Percentiles rank a stretch among this genome's conserved stretches.
phyloP scores from a whole-genome alignment of 2,888 invertebrate genomes.

The Anaspis maculata region DNA sequence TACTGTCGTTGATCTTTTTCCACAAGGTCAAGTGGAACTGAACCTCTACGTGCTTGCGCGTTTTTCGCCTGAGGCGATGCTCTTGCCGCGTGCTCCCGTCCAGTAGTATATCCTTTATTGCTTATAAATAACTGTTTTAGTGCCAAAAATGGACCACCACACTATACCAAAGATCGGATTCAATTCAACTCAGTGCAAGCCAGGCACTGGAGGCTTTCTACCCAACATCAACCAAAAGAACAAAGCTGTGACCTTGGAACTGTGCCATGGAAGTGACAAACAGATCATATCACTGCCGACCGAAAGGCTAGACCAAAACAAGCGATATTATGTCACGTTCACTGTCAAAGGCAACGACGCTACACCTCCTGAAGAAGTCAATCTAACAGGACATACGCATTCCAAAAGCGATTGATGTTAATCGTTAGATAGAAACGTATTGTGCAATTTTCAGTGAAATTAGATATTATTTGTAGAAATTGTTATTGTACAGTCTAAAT shows the following conservation, averaged over 20 bases:
- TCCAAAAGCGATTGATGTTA: slow-evolving; percentile 38
- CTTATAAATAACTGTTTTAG: slow-evolving; percentile 44
- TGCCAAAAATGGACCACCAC: slow-evolving; percentile 72
- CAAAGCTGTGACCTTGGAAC: slow-evolving; percentile 63
- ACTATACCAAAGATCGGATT: slow-evolving; percentile 66
- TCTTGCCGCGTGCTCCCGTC: too few relatives aligned
- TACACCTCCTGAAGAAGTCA: slow-evolving; percentile 28
- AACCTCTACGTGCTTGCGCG: too few relatives aligned
- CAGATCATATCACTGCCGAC: slow-evolving; percentile 83
- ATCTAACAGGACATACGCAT: slow-evolving; percentile 35
- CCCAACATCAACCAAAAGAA: slow-evolving; percentile 54
- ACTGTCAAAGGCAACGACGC: slow-evolving; percentile 74
- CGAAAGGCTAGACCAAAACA: slow-evolving; percentile 78
- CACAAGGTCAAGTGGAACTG: too few relatives aligned
- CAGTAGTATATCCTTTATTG: slow-evolving; percentile 2
- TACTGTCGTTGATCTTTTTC: too few relatives aligned
- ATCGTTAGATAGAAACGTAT: too few relatives aligned
- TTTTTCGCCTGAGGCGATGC: too few relatives aligned
- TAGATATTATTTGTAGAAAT: too few relatives aligned
- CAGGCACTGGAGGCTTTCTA: slow-evolving; percentile 47
- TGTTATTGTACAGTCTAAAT: slow-evolving; percentile 13
- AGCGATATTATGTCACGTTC: slow-evolving; percentile 87
- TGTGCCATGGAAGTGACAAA: slow-evolving; percentile 76
- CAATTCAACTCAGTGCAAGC: slow-evolving; percentile 31
- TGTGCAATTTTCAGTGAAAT: too few relatives aligned